A percentile compares a stretch with the other conserved stretches of the same genome.
These are phyloP conservation scores for Orgyia antiqua DNA, from an alignment of 2,888 invertebrate genomes.

Conservation along the genomic window DNA sequence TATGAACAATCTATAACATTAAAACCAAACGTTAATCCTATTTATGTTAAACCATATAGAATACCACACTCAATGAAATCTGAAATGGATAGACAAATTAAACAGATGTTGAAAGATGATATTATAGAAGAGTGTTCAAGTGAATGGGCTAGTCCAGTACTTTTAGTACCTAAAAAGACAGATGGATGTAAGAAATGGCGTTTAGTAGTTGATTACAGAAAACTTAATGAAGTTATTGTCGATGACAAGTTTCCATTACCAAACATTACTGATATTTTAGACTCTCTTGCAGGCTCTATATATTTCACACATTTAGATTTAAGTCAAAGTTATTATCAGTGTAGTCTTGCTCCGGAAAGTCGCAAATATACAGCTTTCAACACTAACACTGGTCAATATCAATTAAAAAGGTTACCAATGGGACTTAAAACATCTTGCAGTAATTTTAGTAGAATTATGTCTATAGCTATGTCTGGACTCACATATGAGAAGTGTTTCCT, in stretches of 20 bases:
- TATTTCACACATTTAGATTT: slow-evolving; percentile 1
- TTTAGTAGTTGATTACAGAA: neutral
- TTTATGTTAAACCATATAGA: neutral
- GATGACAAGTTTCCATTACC: slow-evolving; percentile 2
- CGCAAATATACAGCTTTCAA: slow-evolving; percentile 1
- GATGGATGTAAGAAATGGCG: neutral
- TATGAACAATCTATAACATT: neutral
- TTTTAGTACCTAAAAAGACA: neutral
- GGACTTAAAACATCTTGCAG: neutral
- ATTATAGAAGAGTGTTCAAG: neutral
- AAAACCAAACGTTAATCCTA: neutral
- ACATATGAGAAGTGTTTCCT: no score
- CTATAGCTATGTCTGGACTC: no score
- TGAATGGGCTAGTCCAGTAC: neutral
- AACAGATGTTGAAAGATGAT: neutral
- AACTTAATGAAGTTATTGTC: neutral
- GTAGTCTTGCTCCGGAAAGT: neutral
- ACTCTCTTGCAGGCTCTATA: slow-evolving; percentile 1
- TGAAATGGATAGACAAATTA: neutral
- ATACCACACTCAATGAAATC: neutral
- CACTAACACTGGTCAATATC: neutral
- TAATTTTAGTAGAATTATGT: no score
- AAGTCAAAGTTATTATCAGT: neutral
- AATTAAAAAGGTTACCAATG: neutral
- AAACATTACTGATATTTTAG: slow-evolving; percentile 1